These are phyloP conservation scores for Lycaena phlaeas DNA, from an alignment of 2,888 invertebrate species.

Conservation along the genomic window DNA sequence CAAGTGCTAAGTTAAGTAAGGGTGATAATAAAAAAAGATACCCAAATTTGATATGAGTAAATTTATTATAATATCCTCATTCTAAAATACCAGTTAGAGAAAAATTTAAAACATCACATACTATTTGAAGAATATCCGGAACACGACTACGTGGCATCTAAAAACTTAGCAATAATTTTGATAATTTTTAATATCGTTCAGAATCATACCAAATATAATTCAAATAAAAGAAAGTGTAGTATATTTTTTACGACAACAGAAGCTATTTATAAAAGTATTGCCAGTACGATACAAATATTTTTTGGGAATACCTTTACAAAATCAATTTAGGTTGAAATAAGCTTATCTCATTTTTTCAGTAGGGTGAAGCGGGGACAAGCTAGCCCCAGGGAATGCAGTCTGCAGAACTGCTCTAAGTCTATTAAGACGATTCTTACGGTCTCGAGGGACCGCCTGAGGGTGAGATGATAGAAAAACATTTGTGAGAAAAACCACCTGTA, in stretches of 20 bases:
- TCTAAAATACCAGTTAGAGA: no score
- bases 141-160: no score
- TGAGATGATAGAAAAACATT: conserved; percentile 53
- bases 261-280: not conserved
- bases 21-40: not conserved
- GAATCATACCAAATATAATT: no score
- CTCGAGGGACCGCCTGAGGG: conserved; percentile 46
- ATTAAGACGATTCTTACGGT: conserved; percentile 59
- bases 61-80: no score
- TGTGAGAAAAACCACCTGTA: conserved; percentile 55
- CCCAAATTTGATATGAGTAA: not conserved
- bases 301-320: conserved; percentile 26
- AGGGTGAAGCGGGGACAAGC: conserved; percentile 40
- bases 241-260: no score
- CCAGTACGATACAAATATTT: conserved; percentile 7
- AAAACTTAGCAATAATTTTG: no score
- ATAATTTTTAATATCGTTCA: no score
- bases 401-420: conserved; percentile 59
- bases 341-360: conserved; percentile 51
- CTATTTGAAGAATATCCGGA: no score
- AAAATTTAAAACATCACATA: no score
- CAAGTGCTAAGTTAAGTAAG: conserved; percentile 23
- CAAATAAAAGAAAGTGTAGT: no score
- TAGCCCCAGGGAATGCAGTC: conserved; percentile 50
- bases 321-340: conserved; percentile 42